Evolutionary conservation across 2,888 invertebrate species (phyloP).

Genomic region (Morpho helenor): DNA sequence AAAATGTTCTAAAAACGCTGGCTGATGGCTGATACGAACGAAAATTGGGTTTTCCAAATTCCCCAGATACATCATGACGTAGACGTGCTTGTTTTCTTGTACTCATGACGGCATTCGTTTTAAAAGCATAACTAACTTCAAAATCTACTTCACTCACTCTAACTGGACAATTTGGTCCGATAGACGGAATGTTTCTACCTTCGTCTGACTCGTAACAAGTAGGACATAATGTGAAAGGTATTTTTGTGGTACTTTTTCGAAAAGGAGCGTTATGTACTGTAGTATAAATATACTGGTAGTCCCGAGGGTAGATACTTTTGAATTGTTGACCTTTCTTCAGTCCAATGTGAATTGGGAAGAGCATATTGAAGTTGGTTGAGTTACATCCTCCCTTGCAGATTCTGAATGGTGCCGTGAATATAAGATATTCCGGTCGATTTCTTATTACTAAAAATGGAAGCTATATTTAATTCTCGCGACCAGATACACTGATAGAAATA

Average conservation of each 20-base stretch:
- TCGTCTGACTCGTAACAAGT: neutral
- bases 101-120: slow-evolving; percentile 1
- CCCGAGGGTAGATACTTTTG: slow-evolving; percentile 30
- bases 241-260: slow-evolving; percentile 31
- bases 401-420: slow-evolving; percentile 62
- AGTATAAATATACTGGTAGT: slow-evolving; percentile 32
- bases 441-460: slow-evolving; percentile 43
- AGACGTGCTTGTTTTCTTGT: neutral
- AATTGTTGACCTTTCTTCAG: slow-evolving; percentile 36
- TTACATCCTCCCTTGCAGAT: slow-evolving; percentile 44
- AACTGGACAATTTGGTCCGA: slow-evolving; percentile 10
- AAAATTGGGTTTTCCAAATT: neutral
- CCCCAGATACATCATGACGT: neutral
- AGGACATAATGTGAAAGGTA: slow-evolving; percentile 31
- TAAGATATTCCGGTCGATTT: slow-evolving; percentile 38
- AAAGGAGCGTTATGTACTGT: slow-evolving; percentile 39
- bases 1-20: neutral
- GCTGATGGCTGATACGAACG: neutral
- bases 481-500: neutral
- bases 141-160: slow-evolving; percentile 21
- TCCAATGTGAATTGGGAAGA: slow-evolving; percentile 55
- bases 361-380: slow-evolving; percentile 35
- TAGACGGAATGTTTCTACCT: neutral
- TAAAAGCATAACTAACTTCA: slow-evolving; percentile 3
- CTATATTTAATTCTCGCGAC: slow-evolving; percentile 9